A percentile compares a stretch with the other conserved stretches of the same genome.
These are phyloP conservation scores for Catocala nupta DNA, from an alignment of 2,888 invertebrate genomes.

Conservation along the genomic window DNA sequence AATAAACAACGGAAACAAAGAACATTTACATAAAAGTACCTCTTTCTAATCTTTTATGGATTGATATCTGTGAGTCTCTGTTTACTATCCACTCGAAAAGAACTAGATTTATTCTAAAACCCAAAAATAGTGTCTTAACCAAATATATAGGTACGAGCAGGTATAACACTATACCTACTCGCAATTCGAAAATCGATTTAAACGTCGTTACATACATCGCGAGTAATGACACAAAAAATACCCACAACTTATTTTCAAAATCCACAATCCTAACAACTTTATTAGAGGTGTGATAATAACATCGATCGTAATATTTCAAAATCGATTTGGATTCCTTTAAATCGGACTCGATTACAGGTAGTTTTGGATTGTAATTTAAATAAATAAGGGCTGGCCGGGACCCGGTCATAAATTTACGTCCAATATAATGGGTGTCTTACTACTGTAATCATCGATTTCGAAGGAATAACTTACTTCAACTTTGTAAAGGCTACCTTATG, in stretches of 20 bases:
- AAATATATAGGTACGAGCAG: too few relatives aligned
- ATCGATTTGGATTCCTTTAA: conserved; percentile 50
- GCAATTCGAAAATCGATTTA: not conserved
- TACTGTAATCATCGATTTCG: conserved; percentile 37
- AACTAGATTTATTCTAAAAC: too few relatives aligned
- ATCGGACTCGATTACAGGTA: conserved; percentile 57
- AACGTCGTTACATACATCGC: conserved; percentile 12
- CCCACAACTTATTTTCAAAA: conserved; percentile 23
- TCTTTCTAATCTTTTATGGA: too few relatives aligned
- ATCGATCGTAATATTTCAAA: conserved; percentile 47
- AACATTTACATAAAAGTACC: too few relatives aligned
- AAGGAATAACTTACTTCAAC: conserved; percentile 8
- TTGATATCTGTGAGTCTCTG: too few relatives aligned
- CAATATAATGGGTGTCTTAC: conserved; percentile 67
- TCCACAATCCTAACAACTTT: conserved; percentile 26
- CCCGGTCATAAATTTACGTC: conserved; percentile 64
- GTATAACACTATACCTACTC: too few relatives aligned
- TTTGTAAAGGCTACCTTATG: conserved; percentile 7
- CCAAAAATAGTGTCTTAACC: too few relatives aligned
- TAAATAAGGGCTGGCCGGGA: conserved; percentile 64
- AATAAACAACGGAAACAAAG: too few relatives aligned
- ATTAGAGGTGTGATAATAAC: conserved; percentile 49
- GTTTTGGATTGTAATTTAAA: conserved; percentile 65
- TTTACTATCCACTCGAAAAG: too few relatives aligned
- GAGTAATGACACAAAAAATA: conserved; percentile 11